Conservation (phyloP, 2,113 vertebrate species). For the Meriones unguiculatus region DNA sequence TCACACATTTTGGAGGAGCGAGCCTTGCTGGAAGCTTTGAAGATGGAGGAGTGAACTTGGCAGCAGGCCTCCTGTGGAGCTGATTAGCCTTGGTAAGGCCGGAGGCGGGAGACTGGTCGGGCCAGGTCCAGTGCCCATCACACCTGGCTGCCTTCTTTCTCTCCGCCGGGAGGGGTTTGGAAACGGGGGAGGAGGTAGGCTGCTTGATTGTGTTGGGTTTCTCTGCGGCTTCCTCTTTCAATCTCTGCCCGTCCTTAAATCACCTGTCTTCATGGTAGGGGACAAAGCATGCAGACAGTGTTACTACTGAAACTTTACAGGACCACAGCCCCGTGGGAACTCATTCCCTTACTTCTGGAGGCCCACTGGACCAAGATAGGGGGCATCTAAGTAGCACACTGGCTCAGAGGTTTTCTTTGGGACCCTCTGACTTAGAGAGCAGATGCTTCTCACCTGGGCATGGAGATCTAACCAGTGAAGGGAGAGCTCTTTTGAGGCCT, state of each 20-base stretch:
- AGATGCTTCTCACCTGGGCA: neutral
- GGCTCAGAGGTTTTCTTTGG: neutral
- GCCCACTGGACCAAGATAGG: conserved; percentile 32
- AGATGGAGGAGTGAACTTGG: conserved; percentile 38
- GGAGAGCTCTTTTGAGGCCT: no score
- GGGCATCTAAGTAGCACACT: neutral
- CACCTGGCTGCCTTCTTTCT: neutral
- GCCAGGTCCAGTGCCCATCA: conserved; percentile 3
- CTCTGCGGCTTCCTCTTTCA: neutral
- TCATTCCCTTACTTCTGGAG: conserved; percentile 36
- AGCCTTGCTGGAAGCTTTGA: neutral
- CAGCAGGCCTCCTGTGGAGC: neutral
- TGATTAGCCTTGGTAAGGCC: neutral
- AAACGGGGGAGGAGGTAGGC: neutral
- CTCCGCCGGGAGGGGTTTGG: neutral
- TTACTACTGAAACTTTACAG: neutral
- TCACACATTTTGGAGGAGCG: fast-evolving
- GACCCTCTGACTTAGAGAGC: neutral
- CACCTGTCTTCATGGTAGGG: neutral
- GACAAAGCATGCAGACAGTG: neutral
- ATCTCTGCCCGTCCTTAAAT: neutral
- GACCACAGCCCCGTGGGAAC: neutral
- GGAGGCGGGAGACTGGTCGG: conserved; percentile 62
- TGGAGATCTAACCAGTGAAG: no score
- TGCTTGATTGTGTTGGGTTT: neutral